Percentiles rank a stretch among this genome's conserved stretches.
These are phyloP conservation scores for Thaumatotibia leucotreta DNA, from an alignment of 1,140 invertebrate genomes.

Conservation along the genomic window DNA sequence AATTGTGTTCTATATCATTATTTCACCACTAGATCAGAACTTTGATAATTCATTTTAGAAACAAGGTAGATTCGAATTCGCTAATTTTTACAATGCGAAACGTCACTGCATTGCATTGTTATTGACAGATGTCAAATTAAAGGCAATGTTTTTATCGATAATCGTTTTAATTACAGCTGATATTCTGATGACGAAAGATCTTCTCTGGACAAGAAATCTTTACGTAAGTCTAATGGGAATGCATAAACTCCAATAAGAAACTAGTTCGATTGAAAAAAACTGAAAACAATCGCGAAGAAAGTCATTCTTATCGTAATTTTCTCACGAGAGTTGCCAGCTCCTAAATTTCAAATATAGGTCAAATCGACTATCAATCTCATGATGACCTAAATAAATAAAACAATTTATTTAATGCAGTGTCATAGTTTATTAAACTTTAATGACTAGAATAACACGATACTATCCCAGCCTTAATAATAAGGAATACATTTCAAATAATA, in stretches of 20 bases:
- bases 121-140: conserved; percentile 53
- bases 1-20: conserved; percentile 41
- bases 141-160: conserved; percentile 39
- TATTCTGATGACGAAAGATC: not conserved
- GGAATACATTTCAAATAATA: not conserved
- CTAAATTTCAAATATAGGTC: conserved; percentile 40
- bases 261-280: conserved; percentile 34
- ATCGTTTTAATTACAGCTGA: conserved; percentile 15
- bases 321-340: conserved; percentile 49
- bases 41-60: conserved; percentile 63
- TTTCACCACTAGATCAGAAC: conserved; percentile 56
- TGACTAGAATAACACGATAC: not conserved
- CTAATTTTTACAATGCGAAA: conserved; percentile 57
- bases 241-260: conserved; percentile 32
- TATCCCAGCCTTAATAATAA: conserved; percentile 18
- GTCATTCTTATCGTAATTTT: conserved; percentile 41
- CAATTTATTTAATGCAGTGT: not conserved
- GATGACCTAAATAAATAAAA: conserved; percentile 6
- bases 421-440: not conserved
- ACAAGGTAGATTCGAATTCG: conserved; percentile 63
- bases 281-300: conserved; percentile 38
- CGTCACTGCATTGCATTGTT: conserved; percentile 60
- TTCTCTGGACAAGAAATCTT: conserved; percentile 8
- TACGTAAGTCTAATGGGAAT: conserved; percentile 28
- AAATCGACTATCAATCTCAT: conserved; percentile 31